Evolutionary conservation across 2,113 vertebrate species (phyloP), one percentile per base, ranked within the genome.

Genomic region (Tiliqua scincoides): DNA sequence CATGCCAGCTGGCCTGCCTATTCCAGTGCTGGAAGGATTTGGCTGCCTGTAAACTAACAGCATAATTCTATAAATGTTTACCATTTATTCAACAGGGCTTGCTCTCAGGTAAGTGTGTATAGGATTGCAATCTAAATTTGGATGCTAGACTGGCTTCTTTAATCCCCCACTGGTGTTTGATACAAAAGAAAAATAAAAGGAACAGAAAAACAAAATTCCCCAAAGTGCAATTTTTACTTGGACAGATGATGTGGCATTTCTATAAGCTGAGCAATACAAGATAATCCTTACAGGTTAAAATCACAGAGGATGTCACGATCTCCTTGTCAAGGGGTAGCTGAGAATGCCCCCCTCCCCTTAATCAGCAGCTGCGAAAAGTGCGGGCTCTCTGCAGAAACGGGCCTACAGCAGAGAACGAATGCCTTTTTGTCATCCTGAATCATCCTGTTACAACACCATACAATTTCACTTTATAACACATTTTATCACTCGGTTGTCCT

Each of bases 391-490:
- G 59, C 90, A 21, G 0, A 59, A 1, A 40, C 63, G 25, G n/a
- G 8, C 65, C 76, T 89, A 21, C 1, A 65, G 2, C 1, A 35
- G 30, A 23, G 9, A 68, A 83, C 21, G 57, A 71, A 32, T 11
- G 3, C 32, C 18, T 7, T 88, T 65, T 27, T 20, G 0, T 1
- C 1, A 23, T 85, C 12, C 67, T 87, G 40, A 11, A 62, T 84
- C 5, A 15, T 78, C 82, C 25, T 87, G 1, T 40, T 90, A 52
- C 11, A 77, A 71, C 30, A 71, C 35, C n/a, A 32, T 35, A 6
- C 40, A 40, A 82, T 90, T 85, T 88, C 40, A 79, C 1, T 43
- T 72, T 75, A 6, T 43, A 80, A 48, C 65, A 63, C 37, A 43
- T 23, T 80, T 59, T 57, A 73, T 62, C n/a, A 35, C 61, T 71